Evolutionary conservation across 2,797 vertebrate genomes (phyloP), one percentile per base, ranked within the genome.

Genomic region (Dipus sagitta): DNA sequence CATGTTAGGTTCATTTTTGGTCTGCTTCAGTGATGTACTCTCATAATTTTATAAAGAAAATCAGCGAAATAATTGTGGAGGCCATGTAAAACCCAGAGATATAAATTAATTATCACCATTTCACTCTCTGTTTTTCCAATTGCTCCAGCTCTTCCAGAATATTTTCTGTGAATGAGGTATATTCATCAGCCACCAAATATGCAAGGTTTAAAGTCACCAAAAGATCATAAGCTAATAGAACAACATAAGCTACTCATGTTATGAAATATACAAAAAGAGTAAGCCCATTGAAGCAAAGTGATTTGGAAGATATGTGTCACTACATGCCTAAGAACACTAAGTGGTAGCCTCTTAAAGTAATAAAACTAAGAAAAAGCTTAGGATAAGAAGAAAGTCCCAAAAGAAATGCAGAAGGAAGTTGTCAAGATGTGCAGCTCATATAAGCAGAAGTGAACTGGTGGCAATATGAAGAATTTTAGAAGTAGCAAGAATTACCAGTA

Each of bases 361-460:
- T 24, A 71, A 91, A 75, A 65, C 6, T 38, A 67, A 52, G 15
- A 7, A 42, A 85, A 72, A 23, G 52, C 67, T 78, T 68, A 6
- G 14, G 38, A 32, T 17, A 34, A 91, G 11, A 62, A 0, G 4
- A 2, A 20, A 18, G 72, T 72, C 8, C 9, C 17, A 54, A 3
- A 3, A 72, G 62, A 84, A 42, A 18, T 0, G 0, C 6, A 0
- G 23, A 21, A 4, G 5, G 20, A 12, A 42, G 1, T 20, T 34
- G 28, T 70, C 1, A 14, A 26, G 5, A 26, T 24, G 12, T 5
- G 3, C 24, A n/a, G 42, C 15, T 20, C 3, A 14, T 4, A 60
- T 17, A 21, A 52, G 3, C 14, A 18, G 1, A 52, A n/a, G 3
- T 68, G 32, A 86, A 13, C 1, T 47, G 20, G n/a, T 52, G 34